Conservation (phyloP, 35 echinoderm and acorn worm genomes). For the Holothuria glaberrima region DNA sequence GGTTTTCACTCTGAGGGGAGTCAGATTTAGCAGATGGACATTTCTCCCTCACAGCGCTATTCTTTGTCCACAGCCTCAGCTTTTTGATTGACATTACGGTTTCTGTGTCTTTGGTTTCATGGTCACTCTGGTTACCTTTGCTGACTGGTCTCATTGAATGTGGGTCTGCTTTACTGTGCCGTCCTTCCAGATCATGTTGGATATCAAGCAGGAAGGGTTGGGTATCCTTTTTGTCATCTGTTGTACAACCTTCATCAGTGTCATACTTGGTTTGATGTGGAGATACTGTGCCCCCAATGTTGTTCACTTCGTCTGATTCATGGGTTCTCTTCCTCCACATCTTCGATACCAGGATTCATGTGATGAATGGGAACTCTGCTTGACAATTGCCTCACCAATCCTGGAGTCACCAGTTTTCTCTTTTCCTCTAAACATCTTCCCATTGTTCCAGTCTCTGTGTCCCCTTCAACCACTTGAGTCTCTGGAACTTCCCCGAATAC, state of each 20-base stretch:
- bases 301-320: neutral
- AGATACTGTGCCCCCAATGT: neutral
- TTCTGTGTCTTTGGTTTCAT: too few relatives aligned
- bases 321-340: neutral
- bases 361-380: neutral
- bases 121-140: too few relatives aligned
- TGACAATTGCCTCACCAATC: neutral
- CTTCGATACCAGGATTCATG: neutral
- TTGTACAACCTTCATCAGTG: too few relatives aligned
- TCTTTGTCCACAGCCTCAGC: neutral
- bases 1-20: neutral
- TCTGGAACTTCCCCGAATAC: neutral
- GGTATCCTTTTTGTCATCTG: too few relatives aligned
- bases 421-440: neutral
- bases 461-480: neutral
- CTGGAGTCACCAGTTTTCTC: neutral
- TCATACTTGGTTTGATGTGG: too few relatives aligned
- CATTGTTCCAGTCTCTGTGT: neutral
- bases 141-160: too few relatives aligned
- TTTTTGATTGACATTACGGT: too few relatives aligned
- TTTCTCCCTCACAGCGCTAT: neutral
- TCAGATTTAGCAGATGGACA: neutral
- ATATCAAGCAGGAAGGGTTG: too few relatives aligned
- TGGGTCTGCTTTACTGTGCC: too few relatives aligned
- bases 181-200: too few relatives aligned